These are phyloP conservation scores for Beroe forskalii DNA, from an alignment of 37 sponge, comb jelly and placozoan species.

Conservation along the genomic window DNA sequence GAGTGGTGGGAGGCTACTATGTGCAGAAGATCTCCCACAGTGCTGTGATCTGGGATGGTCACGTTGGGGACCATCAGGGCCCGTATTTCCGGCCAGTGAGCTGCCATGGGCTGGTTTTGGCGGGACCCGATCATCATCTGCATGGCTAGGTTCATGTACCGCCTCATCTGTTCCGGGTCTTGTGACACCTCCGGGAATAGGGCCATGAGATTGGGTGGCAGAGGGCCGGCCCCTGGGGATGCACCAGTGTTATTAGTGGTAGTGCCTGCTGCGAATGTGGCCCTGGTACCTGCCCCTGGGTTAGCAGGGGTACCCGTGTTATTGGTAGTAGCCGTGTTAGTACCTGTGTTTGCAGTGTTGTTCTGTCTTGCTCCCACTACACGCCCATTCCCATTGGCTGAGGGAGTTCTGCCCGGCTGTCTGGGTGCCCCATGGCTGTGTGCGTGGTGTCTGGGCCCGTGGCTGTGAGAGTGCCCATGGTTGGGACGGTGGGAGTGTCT, in stretches of 20 bases:
- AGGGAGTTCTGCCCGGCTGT: background rate
- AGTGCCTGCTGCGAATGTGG: background rate
- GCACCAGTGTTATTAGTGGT: too few relatives aligned
- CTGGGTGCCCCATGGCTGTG: background rate
- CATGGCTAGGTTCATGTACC: constrained; percentile 40
- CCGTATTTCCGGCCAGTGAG: constrained; percentile 35
- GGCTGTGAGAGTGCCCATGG: constrained; percentile 39
- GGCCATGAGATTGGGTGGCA: background rate
- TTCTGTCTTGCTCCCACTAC: background rate
- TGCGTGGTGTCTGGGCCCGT: background rate
- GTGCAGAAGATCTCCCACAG: background rate
- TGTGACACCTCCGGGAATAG: background rate
- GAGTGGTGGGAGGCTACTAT: constrained; percentile 21
- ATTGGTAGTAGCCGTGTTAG: background rate
- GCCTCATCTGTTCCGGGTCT: constrained; percentile 6
- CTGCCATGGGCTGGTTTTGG: constrained; percentile 39
- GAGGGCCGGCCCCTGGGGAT: background rate
- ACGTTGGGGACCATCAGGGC: background rate
- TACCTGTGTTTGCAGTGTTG: background rate
- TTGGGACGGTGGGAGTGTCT: constrained; percentile 13
- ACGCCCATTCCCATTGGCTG: too few relatives aligned
- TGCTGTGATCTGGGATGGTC: constrained; percentile 22
- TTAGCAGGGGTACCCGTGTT: background rate
- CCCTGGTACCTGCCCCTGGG: background rate
- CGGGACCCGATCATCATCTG: constrained; percentile 12